These are phyloP conservation scores for Drosophila borealis DNA, from an alignment of 2,888 invertebrate species.

Conservation along the genomic window DNA sequence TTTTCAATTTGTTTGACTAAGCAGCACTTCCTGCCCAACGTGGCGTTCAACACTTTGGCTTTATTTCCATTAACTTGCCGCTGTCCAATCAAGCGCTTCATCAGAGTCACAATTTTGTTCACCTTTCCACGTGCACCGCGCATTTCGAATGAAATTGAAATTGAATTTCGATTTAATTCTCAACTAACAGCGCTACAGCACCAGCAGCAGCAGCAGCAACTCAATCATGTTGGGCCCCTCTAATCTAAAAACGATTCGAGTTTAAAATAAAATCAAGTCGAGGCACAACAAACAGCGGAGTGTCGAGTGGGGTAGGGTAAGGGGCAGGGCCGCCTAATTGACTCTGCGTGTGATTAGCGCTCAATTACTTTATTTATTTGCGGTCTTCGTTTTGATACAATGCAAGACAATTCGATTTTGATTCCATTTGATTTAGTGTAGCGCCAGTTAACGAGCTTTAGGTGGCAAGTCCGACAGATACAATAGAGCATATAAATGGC, in stretches of 20 bases:
- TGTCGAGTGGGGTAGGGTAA: constrained; percentile 3
- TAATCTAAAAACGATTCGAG: constrained; percentile 12
- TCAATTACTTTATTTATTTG: constrained; percentile 74
- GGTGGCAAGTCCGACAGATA: constrained; percentile 17
- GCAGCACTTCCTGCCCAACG: constrained; percentile 52
- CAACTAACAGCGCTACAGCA: constrained; percentile 8
- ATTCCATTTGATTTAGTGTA: constrained; percentile 15
- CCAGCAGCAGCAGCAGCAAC: constrained; percentile 22
- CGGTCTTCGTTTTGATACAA: constrained; percentile 11
- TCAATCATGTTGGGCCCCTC: constrained; percentile 7
- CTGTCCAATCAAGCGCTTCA: constrained; percentile 51
- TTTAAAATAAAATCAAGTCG: constrained; percentile 30
- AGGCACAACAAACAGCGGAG: constrained; percentile 10
- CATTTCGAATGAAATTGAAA: constrained; percentile 37
- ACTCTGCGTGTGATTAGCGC: constrained; percentile 67
- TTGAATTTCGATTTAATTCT: constrained; percentile 45
- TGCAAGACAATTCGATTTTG: constrained; percentile 27
- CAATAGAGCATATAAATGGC: constrained; percentile 3
- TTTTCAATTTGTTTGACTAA: constrained; percentile 49
- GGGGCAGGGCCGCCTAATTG: constrained; percentile 30
- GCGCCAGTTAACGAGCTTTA: constrained; percentile 39
- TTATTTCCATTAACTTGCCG: constrained; percentile 44
- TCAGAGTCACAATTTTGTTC: constrained; percentile 32
- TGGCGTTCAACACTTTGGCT: constrained; percentile 19
- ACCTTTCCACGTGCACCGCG: constrained; percentile 34